Percentiles rank a stretch among this genome's conserved stretches.
Conservation (phyloP, 2,113 vertebrate species). For the Burhinus bistriatus region DNA sequence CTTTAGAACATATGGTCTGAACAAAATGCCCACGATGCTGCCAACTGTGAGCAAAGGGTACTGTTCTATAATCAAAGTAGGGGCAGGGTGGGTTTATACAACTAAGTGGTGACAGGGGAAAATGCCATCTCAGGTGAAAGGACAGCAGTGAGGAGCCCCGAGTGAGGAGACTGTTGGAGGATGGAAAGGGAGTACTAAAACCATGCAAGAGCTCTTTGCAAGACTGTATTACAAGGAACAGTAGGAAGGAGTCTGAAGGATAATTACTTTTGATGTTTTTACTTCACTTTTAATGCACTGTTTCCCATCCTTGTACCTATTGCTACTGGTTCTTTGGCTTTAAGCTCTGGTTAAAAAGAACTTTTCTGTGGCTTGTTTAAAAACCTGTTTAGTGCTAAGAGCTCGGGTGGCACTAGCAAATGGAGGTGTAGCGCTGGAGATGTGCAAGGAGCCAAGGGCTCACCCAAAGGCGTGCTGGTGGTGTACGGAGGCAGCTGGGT, state of each 20-base stretch:
- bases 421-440: neutral
- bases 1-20: neutral
- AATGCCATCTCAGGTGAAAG: neutral
- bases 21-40: neutral
- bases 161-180: neutral
- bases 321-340: neutral
- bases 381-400: neutral
- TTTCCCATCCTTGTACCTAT: neutral
- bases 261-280: neutral
- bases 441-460: neutral
- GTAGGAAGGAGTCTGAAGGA: neutral
- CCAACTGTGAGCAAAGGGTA: neutral
- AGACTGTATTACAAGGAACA: neutral
- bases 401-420: neutral
- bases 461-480: neutral
- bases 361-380: neutral
- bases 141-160: neutral
- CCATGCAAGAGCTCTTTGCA: neutral
- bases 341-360: neutral
- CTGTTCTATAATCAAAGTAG: neutral
- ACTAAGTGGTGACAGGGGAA: neutral
- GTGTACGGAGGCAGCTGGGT: neutral
- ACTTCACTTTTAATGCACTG: neutral
- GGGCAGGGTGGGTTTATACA: neutral
- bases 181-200: neutral